These are phyloP conservation scores for Lysandra coridon DNA, from an alignment of 2,888 invertebrate genomes.

Conservation along the genomic window DNA sequence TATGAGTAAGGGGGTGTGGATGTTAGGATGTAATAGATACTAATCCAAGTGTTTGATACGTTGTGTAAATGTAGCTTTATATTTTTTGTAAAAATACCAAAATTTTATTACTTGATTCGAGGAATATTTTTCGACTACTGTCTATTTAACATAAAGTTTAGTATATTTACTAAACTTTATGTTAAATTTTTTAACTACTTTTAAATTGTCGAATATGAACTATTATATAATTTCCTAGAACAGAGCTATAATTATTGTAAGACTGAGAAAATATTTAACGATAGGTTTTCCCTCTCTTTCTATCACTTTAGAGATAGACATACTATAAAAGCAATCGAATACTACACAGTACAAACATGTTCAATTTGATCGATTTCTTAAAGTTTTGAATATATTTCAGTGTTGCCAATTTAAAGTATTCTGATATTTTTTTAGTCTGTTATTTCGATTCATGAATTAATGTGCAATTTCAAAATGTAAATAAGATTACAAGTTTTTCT, in stretches of 20 bases:
- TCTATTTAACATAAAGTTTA: too few relatives aligned
- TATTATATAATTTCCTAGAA: constrained; percentile 22
- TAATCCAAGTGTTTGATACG: background rate
- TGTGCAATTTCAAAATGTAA: background rate
- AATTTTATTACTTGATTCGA: background rate
- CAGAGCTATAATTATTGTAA: constrained; percentile 25
- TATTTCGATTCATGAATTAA: background rate
- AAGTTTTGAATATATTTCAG: background rate
- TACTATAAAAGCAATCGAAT: constrained; percentile 6
- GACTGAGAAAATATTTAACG: constrained; percentile 28
- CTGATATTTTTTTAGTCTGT: background rate
- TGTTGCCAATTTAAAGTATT: constrained; percentile 1
- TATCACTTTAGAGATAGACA: background rate
- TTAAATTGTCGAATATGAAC: background rate
- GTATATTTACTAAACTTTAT: background rate
- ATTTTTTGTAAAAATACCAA: constrained; percentile 13
- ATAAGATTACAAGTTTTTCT: background rate
- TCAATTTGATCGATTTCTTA: background rate
- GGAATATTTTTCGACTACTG: constrained; percentile 1
- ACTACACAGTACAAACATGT: constrained; percentile 26
- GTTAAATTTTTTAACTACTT: background rate
- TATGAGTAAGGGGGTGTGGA: background rate
- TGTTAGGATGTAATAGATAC: background rate
- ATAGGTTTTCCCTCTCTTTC: constrained; percentile 22
- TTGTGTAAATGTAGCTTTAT: constrained; percentile 7